Evolutionary conservation across 2,113 vertebrate species (phyloP), one percentile per base, ranked within the genome.

Genomic region (Agelaius phoeniceus): DNA sequence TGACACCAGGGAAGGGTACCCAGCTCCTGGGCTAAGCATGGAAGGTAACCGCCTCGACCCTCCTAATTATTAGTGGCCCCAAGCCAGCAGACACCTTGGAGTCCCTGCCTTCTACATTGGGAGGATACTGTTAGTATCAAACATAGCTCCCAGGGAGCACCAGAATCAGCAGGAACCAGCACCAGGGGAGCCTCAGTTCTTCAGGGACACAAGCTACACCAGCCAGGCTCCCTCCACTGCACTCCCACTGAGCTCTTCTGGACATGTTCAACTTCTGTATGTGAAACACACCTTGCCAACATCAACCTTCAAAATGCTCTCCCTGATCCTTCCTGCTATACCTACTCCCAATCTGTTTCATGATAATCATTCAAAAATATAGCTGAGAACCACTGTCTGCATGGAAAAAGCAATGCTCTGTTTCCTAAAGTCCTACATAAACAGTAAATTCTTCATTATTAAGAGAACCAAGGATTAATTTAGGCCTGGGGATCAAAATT

Each of bases 351-450:
- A 4, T 20, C 72, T 72, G 41, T 43, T 87, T 78, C 48, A n/a
- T 26, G 30, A 21, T 54, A 79, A 52, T 24, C 2, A 57, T 48
- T 44, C 13, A 75, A 81, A 94, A 84, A 65, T 41, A 35, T n/a
- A 89, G 27, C 24, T 48, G 57, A 82, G n/a, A 17, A 85, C 22
- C 3, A 1, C 10, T 43, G 35, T 68, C 73, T 62, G 35, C 41
- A 24, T 15, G 30, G 66, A 61, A 90, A 87, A 33, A 49, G 23
- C 71, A 91, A 86, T 16, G 17, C 19, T 82, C 69, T 69, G 43
- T 90, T 92, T 79, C 85, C 76, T 84, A 4, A 95, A 76, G 28
- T 30, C 28, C 59, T 55, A n/a, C 7, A 59, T 20, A 61, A 87
- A 65, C n/a, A 76, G 1, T 3, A 58, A 66, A 15, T 18, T 79